phyloP scores from a whole-genome alignment of 2,888 invertebrate genomes.

The Catocala sponsa region DNA sequence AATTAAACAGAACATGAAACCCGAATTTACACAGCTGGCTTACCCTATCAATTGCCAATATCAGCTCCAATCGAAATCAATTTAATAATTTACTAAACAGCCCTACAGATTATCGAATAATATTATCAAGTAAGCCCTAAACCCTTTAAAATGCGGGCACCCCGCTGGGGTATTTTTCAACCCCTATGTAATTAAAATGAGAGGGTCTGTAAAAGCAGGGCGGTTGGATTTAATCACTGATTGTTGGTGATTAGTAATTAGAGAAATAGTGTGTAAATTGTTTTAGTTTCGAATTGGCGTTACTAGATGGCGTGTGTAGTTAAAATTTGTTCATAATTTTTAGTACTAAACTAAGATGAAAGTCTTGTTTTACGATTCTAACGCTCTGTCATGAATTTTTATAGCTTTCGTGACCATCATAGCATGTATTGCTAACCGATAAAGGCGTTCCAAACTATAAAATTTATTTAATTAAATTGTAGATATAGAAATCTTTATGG shows the following conservation, averaged over 20 bases:
- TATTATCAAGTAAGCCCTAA: constrained; percentile 26
- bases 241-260: constrained; percentile 5
- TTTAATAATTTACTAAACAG: constrained; percentile 28
- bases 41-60: constrained; percentile 5
- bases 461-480: no score
- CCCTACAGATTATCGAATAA: constrained; percentile 34
- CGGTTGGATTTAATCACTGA: constrained; percentile 2
- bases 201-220: constrained; percentile 16
- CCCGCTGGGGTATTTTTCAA: constrained; percentile 35
- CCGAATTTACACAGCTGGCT: constrained; percentile 10
- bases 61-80: constrained; percentile 20
- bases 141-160: constrained; percentile 43
- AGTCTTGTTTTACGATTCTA: no score
- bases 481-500: no score
- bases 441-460: no score
- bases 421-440: no score
- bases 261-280: background rate
- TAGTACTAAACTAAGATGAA: constrained; percentile 16
- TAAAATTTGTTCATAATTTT: background rate
- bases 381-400: no score
- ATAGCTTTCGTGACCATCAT: no score
- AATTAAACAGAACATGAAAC: background rate
- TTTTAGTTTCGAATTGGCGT: background rate
- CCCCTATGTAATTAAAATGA: constrained; percentile 35
- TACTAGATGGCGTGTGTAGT: constrained; percentile 31